Percentiles rank a stretch among this genome's conserved stretches.
Conservation (phyloP, 2,797 vertebrate genomes). For the Yasuhikotakia modesta region DNA sequence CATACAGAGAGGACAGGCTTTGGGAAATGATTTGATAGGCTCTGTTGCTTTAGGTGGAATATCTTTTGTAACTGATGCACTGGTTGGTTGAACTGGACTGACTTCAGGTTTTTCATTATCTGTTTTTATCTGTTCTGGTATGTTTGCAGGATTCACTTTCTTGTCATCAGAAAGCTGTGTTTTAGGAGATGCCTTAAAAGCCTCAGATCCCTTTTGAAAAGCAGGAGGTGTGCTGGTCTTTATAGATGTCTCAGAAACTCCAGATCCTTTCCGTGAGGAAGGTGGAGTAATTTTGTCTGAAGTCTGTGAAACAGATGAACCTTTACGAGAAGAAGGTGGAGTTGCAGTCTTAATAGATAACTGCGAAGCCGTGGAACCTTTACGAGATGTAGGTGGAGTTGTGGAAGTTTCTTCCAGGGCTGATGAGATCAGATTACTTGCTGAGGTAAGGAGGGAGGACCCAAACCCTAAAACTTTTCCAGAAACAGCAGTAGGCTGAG, state of each 20-base stretch:
- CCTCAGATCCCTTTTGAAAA: background rate
- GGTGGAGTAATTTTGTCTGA: constrained; percentile 59
- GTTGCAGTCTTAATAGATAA: constrained; percentile 57
- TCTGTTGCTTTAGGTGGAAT: constrained; percentile 52
- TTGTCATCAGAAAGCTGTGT: background rate
- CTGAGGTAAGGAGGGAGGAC: constrained; percentile 90
- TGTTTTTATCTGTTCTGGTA: constrained; percentile 44
- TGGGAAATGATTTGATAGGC: constrained; percentile 57
- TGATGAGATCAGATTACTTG: constrained; percentile 88
- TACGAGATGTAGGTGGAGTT: constrained; percentile 70
- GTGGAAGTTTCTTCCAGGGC: constrained; percentile 76
- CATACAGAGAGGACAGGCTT: constrained; percentile 89
- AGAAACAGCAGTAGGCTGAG: constrained; percentile 68
- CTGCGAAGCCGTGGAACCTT: constrained; percentile 70
- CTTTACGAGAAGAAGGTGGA: constrained; percentile 63
- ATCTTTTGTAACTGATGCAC: constrained; percentile 63
- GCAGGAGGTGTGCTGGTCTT: constrained; percentile 8
- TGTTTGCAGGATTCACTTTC: constrained; percentile 12
- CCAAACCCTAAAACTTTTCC: constrained; percentile 85
- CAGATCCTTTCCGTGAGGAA: constrained; percentile 62
- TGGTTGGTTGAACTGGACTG: constrained; percentile 60
- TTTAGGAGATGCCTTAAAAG: constrained; percentile 1
- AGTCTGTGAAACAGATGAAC: constrained; percentile 63
- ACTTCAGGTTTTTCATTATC: constrained; percentile 53
- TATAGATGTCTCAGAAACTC: constrained; percentile 33